Evolutionary conservation across 2,113 vertebrate species (phyloP), one percentile per base, ranked within the genome.

Genomic region (Sigmodon hispidus): DNA sequence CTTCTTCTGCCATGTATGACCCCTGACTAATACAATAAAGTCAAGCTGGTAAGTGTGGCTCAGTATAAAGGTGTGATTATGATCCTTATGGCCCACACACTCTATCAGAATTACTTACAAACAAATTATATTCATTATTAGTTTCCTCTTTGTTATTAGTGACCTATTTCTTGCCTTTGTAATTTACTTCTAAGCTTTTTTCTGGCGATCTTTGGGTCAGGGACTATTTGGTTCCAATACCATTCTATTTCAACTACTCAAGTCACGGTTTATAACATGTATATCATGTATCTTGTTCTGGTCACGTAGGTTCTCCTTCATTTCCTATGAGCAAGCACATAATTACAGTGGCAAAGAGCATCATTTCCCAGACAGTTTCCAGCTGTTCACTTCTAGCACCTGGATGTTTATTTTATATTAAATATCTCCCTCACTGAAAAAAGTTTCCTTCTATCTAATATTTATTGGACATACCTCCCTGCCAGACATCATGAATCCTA

Each of bases 351-450:
- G 7, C 67, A 31, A 94, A 96, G 22, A 12, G 26, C 45, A 17
- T 70, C 15, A 1, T 63, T 85, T 86, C 72, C 83, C n/a, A 55
- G 43, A 45, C 1, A 31, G 22, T 65, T 88, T 86, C 55, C 21
- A 81, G 19, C 10, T 50, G 83, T 86, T 86, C 61, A 67, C 29
- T 1, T 86, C 65, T 65, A 8, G 10, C 31, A 87, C 55, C n/a
- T 65, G 59, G 17, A 55, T 65, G 75, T 89, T 84, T 83, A 83
- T 93, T 95, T 83, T 36, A 88, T 45, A 90, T 50, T 69, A 90
- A 55, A 90, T 93, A 84, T 72, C 9, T 59, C 50, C 40, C 40
- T 67, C 85, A 70, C 17, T 95, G 13, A 75, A 86, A 92, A 92
- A 7, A 22, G n/a, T 90, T 84, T 34, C 36, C 87, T 88, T 92